Evolutionary conservation across 2,113 vertebrate genomes (phyloP), one percentile per base, ranked within the genome.

Genomic region (Gila orcuttii): DNA sequence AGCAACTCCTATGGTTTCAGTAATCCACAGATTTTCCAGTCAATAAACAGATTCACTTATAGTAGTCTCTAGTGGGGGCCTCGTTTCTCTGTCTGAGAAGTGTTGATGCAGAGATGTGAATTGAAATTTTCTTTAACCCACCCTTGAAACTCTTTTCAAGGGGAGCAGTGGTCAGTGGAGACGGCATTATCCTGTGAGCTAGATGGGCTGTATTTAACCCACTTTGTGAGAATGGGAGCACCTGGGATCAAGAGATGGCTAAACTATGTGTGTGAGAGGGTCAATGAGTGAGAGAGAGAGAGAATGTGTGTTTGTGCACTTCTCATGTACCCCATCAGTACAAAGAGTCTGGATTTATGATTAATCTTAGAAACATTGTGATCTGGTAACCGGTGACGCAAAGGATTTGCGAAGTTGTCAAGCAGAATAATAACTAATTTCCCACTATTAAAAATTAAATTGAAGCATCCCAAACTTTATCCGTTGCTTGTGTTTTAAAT

Each of bases 11-110:
- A 90, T 92, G 90, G 92, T 88, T 90, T 91, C 87, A 28, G 79
- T 94, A 93, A 94, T 94, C 92, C 88, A 84, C 79, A 88, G 92
- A 92, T 94, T 94, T 93, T 92, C 91, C 90, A 89, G 83, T 91
- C 89, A 85, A 88, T 92, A 92, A 92, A 93, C 86, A 91, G 86
- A 90, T 89, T 93, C 90, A 88, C 87, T 87, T 83, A 59, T 83
- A 79, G 33, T 85, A 50, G 75, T 73, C 79, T 68, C n/a, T 47
- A 59, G 60, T 71, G 50, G 47, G 62, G 55, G 47, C 28, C 55
- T 60, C 60, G 15, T 73, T 87, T 87, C 28, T 83, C 28, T 76
- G 69, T 31, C 59, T 71, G 45, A 25, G 50, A 83, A 87, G 42
- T 79, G 52, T 79, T 88, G 69, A 83, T 71, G 50, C 79, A 68